Evolutionary conservation across 2,888 invertebrate genomes (phyloP).

Genomic region (Operophtera brumata): DNA sequence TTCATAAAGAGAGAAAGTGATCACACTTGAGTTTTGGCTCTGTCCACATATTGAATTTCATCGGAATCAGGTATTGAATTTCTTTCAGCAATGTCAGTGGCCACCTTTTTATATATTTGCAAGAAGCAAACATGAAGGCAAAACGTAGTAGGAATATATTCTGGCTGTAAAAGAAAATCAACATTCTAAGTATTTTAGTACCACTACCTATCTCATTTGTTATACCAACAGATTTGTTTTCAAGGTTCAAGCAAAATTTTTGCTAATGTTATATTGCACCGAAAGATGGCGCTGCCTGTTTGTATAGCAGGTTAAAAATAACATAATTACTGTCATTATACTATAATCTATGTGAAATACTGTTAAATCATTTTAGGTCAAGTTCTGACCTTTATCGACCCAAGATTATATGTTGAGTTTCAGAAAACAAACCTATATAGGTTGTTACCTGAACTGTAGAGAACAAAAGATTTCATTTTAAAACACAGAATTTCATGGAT

Average conservation of each 20-base stretch:
- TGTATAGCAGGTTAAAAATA: constrained; percentile 26
- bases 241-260: constrained; percentile 38
- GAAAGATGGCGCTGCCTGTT: constrained; percentile 57
- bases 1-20: constrained; percentile 27
- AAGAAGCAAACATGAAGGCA: too few relatives aligned
- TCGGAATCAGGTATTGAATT: constrained; percentile 13
- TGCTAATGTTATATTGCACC: constrained; percentile 32
- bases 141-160: not conserved
- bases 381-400: constrained; percentile 18
- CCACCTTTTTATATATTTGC: too few relatives aligned
- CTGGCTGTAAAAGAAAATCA: not conserved
- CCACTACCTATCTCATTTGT: constrained; percentile 7
- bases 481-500: not conserved
- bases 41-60: constrained; percentile 23
- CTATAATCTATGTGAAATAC: constrained; percentile 14
- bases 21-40: constrained; percentile 21
- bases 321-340: not conserved
- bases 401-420: constrained; percentile 15
- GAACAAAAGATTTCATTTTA: not conserved
- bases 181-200: too few relatives aligned
- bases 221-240: constrained; percentile 34
- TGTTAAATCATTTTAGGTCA: constrained; percentile 17
- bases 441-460: constrained; percentile 6
- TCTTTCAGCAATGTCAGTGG: not conserved
- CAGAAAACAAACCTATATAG: constrained; percentile 15